Evolutionary conservation across 2,797 vertebrate species (phyloP).

Genomic region (Sus cebifrons): DNA sequence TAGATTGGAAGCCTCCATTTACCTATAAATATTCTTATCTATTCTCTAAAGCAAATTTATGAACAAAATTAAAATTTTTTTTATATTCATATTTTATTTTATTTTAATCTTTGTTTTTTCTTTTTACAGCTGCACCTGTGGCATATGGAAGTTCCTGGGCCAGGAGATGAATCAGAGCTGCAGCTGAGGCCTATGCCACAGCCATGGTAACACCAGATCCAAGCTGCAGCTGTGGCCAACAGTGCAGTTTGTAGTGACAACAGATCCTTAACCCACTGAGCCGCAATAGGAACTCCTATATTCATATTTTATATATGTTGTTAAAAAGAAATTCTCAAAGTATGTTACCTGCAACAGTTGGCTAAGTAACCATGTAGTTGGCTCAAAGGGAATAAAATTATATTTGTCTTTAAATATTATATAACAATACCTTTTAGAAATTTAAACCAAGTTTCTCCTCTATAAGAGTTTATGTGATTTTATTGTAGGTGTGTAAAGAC

Average conservation of each 20-base stretch:
- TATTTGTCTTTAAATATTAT: conserved; percentile 34
- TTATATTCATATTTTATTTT: not conserved
- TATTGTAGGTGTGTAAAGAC: not conserved
- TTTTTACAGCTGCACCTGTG: too few relatives aligned
- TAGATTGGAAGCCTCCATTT: not conserved
- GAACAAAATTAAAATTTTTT: not conserved
- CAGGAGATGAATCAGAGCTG: too few relatives aligned
- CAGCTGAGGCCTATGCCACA: too few relatives aligned
- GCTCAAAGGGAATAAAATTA: conserved; percentile 28
- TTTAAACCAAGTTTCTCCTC: conserved; percentile 38
- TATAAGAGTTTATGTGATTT: not conserved
- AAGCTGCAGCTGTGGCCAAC: too few relatives aligned
- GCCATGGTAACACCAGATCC: too few relatives aligned
- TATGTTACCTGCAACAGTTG: not conserved
- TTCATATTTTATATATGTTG: not conserved
- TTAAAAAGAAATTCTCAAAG: conserved; percentile 8
- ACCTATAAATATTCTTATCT: not conserved
- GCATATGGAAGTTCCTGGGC: too few relatives aligned
- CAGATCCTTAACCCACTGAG: too few relatives aligned
- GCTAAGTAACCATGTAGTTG: not conserved
- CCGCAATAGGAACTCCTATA: not conserved
- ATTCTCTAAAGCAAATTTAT: conserved; percentile 24
- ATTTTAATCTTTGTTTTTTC: too few relatives aligned
- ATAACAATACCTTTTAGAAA: conserved; percentile 19
- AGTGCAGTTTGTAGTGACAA: too few relatives aligned